Evolutionary conservation across 2,797 vertebrate genomes (phyloP).

Genomic region (Enteromius fasciolatus): DNA sequence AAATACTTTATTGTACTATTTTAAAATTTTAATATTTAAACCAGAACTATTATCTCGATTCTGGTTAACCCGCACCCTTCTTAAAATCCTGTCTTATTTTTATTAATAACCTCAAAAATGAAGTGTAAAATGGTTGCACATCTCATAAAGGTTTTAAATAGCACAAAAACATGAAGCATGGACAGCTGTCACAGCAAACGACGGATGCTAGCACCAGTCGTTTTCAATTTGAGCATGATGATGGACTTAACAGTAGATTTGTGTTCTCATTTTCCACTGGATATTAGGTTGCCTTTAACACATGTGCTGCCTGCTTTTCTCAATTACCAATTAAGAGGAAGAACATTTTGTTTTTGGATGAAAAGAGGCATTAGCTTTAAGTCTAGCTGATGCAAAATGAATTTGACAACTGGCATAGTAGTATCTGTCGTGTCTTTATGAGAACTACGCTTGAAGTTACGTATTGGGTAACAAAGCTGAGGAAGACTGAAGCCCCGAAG

Average conservation of each 20-base stretch:
- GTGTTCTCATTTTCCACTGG: conserved; percentile 23
- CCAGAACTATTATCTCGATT: neutral
- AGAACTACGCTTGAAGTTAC: neutral
- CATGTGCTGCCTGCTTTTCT: conserved; percentile 30
- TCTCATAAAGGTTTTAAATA: conserved; percentile 33
- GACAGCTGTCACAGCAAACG: conserved; percentile 32
- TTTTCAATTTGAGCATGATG: conserved; percentile 11
- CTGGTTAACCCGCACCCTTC: neutral
- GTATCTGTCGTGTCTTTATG: conserved; percentile 24
- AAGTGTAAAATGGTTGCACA: conserved; percentile 18
- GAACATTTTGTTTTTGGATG: conserved; percentile 39
- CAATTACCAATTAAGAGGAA: conserved; percentile 39
- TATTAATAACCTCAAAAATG: conserved; percentile 10
- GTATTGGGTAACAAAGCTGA: conserved; percentile 31
- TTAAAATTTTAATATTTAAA: neutral
- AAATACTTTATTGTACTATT: neutral
- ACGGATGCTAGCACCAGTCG: conserved; percentile 5
- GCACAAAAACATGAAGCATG: conserved; percentile 2
- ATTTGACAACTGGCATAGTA: conserved; percentile 16
- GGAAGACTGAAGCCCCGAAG: conserved; percentile 38
- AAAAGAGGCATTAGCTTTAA: conserved; percentile 27
- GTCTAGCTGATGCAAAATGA: conserved; percentile 27
- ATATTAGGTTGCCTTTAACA: conserved; percentile 25
- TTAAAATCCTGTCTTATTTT: neutral
- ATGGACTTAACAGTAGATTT: conserved; percentile 32